These are phyloP conservation scores for Aurelia aurita DNA, from an alignment of 30 jellyfish, hydroid and myxozoan genomes.

Conservation along the genomic window DNA sequence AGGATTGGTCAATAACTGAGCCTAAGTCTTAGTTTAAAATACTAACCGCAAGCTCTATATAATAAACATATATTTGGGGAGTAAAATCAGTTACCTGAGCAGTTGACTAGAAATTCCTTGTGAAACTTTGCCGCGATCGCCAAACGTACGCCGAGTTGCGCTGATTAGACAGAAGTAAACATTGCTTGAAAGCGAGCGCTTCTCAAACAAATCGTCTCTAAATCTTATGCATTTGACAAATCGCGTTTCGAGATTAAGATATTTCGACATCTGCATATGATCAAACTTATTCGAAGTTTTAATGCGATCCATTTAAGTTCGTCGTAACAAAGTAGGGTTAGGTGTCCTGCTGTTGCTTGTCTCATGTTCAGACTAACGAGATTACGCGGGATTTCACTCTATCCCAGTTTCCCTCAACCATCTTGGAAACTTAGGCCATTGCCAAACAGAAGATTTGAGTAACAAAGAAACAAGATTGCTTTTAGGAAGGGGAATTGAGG, in stretches of 20 bases:
- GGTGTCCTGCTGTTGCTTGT: conserved; percentile 77
- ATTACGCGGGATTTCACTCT: conserved; percentile 38
- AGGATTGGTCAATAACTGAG: too few species aligned
- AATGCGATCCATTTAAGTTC: conserved; percentile 73
- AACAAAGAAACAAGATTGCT: not conserved
- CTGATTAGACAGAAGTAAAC: conserved; percentile 9
- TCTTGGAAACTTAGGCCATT: conserved; percentile 39
- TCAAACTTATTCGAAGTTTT: conserved; percentile 42
- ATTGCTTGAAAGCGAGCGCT: conserved; percentile 30
- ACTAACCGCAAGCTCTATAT: not conserved
- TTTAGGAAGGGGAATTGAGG: not conserved
- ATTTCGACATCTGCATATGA: conserved; percentile 70
- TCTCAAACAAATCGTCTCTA: conserved; percentile 27
- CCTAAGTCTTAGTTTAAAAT: too few species aligned
- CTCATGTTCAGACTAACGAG: conserved; percentile 66
- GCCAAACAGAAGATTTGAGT: not conserved
- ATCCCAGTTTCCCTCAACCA: conserved; percentile 8
- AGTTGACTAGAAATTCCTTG: conserved; percentile 6
- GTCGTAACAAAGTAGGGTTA: conserved; percentile 68
- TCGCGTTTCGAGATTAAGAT: conserved; percentile 65
- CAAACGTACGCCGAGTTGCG: not conserved
- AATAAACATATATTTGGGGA: not conserved
- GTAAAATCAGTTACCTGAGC: conserved; percentile 10
- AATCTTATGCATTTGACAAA: conserved; percentile 28
- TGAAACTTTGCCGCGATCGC: conserved; percentile 16